Conservation (phyloP, 2,113 vertebrate genomes). For the Cephalopholis sonnerati region DNA sequence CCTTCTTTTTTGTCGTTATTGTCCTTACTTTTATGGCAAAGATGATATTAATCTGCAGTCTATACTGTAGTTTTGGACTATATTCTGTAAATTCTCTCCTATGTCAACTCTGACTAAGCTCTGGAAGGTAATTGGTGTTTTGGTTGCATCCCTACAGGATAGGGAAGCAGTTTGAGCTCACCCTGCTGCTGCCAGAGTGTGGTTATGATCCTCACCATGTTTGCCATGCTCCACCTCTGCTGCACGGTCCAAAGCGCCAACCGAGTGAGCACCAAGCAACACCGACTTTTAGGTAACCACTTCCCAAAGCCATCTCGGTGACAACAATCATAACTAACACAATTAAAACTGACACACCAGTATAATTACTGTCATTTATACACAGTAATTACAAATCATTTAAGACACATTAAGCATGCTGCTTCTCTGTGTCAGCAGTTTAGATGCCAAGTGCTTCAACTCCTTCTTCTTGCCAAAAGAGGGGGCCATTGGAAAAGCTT, state of each 20-base stretch:
- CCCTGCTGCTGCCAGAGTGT: conserved; percentile 87
- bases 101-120: background rate
- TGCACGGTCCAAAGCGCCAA: conserved; percentile 83
- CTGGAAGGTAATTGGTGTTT: background rate
- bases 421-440: conserved; percentile 21
- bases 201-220: conserved; percentile 88
- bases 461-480: conserved; percentile 71
- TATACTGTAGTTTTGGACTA: background rate
- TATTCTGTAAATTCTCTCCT: background rate
- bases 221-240: conserved; percentile 87
- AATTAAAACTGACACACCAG: background rate
- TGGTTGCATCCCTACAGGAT: conserved; percentile 75
- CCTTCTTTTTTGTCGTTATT: background rate
- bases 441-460: conserved; percentile 4
- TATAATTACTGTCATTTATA: background rate
- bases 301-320: background rate
- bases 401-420: background rate
- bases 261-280: conserved; percentile 85
- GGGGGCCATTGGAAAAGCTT: conserved; percentile 74
- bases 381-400: background rate
- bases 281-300: conserved; percentile 83
- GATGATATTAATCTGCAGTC: background rate
- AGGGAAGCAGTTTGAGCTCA: conserved; percentile 88
- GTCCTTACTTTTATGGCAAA: background rate
- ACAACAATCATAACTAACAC: background rate